Evolutionary conservation across 1,140 invertebrate species (phyloP).

Genomic region (Laupala kohalensis): DNA sequence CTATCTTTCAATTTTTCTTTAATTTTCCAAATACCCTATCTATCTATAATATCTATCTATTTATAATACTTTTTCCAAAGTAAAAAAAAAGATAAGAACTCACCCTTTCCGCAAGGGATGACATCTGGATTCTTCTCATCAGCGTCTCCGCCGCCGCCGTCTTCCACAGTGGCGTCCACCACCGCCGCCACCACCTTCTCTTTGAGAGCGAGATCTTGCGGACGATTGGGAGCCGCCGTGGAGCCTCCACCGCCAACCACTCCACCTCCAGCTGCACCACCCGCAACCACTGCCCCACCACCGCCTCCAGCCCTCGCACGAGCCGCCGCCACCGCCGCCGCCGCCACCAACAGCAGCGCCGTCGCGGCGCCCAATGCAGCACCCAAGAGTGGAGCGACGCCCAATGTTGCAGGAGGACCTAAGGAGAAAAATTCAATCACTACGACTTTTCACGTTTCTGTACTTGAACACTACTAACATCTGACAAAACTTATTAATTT

Average conservation of each 20-base stretch:
- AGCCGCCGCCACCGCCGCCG: slow-evolving; percentile 51
- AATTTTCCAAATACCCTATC: background rate
- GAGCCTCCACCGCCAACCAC: slow-evolving; percentile 8
- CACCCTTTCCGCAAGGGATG: slow-evolving; percentile 76
- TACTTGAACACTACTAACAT: no score
- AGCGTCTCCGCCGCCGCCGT: slow-evolving; percentile 50
- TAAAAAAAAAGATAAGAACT: slow-evolving; percentile 13
- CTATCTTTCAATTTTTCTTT: no score
- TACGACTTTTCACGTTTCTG: no score
- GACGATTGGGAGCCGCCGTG: no score
- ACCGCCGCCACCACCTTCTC: slow-evolving; percentile 49
- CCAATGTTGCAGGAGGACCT: slow-evolving; percentile 45
- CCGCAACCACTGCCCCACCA: slow-evolving; percentile 20
- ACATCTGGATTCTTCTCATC: slow-evolving; percentile 77
- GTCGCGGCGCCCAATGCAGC: slow-evolving; percentile 56
- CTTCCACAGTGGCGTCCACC: slow-evolving; percentile 31
- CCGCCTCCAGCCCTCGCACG: slow-evolving; percentile 24
- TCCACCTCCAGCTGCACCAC: slow-evolving; percentile 20
- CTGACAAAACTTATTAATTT: no score
- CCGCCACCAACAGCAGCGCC: slow-evolving; percentile 55
- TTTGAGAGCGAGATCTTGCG: slow-evolving; percentile 48
- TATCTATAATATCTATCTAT: background rate
- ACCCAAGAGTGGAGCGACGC: slow-evolving; percentile 59
- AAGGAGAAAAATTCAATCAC: no score
- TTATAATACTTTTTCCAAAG: background rate